Evolutionary conservation across 2,113 vertebrate genomes (phyloP), one percentile per base, ranked within the genome.

Genomic region (Lasiurus borealis): DNA sequence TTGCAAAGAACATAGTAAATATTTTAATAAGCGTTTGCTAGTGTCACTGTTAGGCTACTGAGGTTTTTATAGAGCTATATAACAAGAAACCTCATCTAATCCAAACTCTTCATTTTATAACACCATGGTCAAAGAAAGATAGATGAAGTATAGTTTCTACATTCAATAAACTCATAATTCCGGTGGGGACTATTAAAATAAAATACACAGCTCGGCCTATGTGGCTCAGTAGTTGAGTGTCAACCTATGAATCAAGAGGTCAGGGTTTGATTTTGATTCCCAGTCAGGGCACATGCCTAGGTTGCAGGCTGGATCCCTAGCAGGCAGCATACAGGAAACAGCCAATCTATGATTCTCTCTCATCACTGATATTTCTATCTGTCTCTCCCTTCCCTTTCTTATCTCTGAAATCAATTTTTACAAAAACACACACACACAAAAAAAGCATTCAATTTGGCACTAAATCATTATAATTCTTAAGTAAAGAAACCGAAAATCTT

Each of bases 401-500:
- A 62, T 62, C 59, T 12, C 59, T 62, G 59, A 62, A 62, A 62
- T 62, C 59, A 62, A 62, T 27, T 62, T 62, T 62, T 62, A 27
- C 23, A 59, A 59, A 57, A 59, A 59, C 23, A 4, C 9, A 59
- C 10, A 25, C 8, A 57, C 9, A 57, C 9, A 59, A 25, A 5
- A 62, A 62, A 27, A 52, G 2, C 57, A 81, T 6, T 90, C 4
- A 64, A n/a, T 44, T 16, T n/a, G 72, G 36, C 9, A 91, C 19
- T 83, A 54, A 90, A 62, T 93, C 15, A 90, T 68, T 73, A 73
- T 19, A 96, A 85, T 90, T 78, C 66, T 86, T 92, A 89, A 82
- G 69, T 31, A 64, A 44, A 66, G 29, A 68, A 81, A 90, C 4
- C 46, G 15, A 95, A n/a, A 36, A 64, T 91, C 19, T 85, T 19